Evolutionary conservation across 92 coral and sea anemone genomes (phyloP).

Genomic region (Phenganax stokvisi): DNA sequence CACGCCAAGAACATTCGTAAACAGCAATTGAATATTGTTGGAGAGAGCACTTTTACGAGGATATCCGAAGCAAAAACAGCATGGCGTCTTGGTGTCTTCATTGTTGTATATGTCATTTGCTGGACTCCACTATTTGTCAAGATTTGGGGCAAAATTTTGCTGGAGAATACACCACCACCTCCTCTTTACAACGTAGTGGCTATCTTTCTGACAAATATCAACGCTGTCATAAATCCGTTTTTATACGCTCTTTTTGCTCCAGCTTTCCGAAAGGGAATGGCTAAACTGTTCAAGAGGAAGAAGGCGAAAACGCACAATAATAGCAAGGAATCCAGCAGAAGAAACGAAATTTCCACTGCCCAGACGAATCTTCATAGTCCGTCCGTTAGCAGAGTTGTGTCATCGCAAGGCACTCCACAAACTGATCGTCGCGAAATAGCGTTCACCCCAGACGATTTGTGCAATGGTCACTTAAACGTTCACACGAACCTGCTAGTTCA

Average conservation of each 20-base stretch:
- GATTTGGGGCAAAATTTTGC: not conserved
- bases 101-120: conserved; percentile 16
- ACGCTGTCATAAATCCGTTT: conserved; percentile 33
- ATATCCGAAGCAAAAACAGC: conserved; percentile 26
- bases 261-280: conserved; percentile 21
- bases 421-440: not conserved
- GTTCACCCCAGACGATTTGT: not conserved
- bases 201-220: not conserved
- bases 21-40: not conserved
- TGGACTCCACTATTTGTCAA: conserved; percentile 35
- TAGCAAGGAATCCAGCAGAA: not conserved
- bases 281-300: not conserved
- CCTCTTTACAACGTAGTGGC: not conserved
- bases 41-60: not conserved
- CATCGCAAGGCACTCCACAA: not conserved
- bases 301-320: not conserved
- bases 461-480: not conserved
- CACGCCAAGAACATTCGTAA: conserved; percentile 12
- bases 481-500: not conserved
- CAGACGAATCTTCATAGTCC: conserved; percentile 27
- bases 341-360: conserved; percentile 16
- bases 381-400: not conserved
- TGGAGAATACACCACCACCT: not conserved
- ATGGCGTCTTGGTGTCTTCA: conserved; percentile 33
- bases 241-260: conserved; percentile 26